Conservation (phyloP, 1,140 invertebrate genomes). For the Trichonephila clavata region DNA sequence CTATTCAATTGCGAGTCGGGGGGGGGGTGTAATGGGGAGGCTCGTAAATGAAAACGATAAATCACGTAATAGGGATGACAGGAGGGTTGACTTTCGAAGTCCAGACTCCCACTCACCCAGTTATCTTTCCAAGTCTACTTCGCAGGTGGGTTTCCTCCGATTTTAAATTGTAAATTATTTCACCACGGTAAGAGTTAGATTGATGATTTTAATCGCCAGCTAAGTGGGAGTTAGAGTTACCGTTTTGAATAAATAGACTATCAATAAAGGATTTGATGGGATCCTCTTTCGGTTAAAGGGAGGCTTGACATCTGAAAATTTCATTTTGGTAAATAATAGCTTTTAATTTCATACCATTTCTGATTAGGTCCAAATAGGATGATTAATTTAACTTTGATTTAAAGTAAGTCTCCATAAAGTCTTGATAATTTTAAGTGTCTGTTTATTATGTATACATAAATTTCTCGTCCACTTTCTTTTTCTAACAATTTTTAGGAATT, state of each 20-base stretch:
- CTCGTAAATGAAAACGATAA: slow-evolving; percentile 55
- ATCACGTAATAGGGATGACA: slow-evolving; percentile 58
- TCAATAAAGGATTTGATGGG: background rate
- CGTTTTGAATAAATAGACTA: background rate
- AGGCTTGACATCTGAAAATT: background rate
- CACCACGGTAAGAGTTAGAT: background rate
- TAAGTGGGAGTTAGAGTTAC: background rate
- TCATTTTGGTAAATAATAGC: background rate
- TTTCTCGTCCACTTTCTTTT: too few relatives aligned
- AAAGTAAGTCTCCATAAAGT: too few relatives aligned
- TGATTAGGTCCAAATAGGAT: too few relatives aligned
- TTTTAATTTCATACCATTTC: too few relatives aligned
- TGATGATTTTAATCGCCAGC: background rate
- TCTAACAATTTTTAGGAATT: too few relatives aligned
- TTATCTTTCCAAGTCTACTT: background rate
- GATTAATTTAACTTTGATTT: too few relatives aligned
- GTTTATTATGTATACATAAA: too few relatives aligned
- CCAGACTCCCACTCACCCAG: background rate
- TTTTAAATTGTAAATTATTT: slow-evolving; percentile 35
- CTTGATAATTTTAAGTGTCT: too few relatives aligned
- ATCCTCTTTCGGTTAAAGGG: background rate
- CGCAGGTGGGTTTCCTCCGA: slow-evolving; percentile 3
- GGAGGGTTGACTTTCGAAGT: slow-evolving; percentile 25
- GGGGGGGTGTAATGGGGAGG: background rate
- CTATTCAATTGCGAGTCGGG: background rate